Evolutionary conservation across 1,140 invertebrate species (phyloP).

Genomic region (Drosophila baimaii): DNA sequence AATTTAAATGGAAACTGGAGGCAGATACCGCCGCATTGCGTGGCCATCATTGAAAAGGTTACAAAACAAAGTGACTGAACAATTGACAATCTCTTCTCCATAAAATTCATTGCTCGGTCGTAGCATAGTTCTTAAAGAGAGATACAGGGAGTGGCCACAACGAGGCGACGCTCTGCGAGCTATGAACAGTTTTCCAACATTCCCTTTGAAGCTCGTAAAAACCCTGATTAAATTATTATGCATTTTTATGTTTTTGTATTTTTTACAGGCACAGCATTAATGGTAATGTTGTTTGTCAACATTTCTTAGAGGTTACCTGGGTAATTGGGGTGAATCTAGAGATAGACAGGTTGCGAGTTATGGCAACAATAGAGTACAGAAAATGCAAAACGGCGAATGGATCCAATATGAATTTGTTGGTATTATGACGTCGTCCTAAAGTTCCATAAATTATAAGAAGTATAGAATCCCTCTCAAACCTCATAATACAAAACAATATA

Average conservation of each 20-base stretch:
- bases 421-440: background rate
- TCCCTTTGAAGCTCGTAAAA: background rate
- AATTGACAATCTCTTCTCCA: slow-evolving; percentile 43
- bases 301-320: slow-evolving; percentile 24
- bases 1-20: slow-evolving; percentile 24
- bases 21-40: background rate
- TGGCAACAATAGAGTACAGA: background rate
- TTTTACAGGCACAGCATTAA: slow-evolving; percentile 4
- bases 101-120: slow-evolving; percentile 45
- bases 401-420: background rate
- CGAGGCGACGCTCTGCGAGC: background rate
- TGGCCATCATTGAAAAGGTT: slow-evolving; percentile 25
- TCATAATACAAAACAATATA: too few relatives aligned
- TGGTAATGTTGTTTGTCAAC: slow-evolving; percentile 31
- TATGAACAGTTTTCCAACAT: slow-evolving; percentile 7
- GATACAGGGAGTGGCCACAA: background rate
- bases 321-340: background rate
- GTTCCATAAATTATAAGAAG: too few relatives aligned
- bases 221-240: slow-evolving; percentile 35
- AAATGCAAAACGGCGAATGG: background rate
- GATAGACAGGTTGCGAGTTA: slow-evolving; percentile 28
- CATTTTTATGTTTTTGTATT: slow-evolving; percentile 8
- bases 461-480: too few relatives aligned
- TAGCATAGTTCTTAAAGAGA: background rate
- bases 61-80: slow-evolving; percentile 33